Conservation (phyloP, 2,888 invertebrate species). For the Epinotia bilunana region DNA sequence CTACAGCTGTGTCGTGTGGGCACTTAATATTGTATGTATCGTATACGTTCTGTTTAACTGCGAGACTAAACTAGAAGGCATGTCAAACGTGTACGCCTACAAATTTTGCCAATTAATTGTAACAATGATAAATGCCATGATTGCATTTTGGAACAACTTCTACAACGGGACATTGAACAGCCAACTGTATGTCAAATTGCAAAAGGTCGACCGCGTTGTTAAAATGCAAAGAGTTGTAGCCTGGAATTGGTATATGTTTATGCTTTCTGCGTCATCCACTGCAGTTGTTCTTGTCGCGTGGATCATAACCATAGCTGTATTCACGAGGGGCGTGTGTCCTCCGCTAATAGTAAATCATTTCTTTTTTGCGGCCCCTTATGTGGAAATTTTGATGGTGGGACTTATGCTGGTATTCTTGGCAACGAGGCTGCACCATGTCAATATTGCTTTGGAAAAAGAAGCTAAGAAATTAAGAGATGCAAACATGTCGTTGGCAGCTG, state of each 20-base stretch:
- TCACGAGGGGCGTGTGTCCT: slow-evolving; percentile 53
- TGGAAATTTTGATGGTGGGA: slow-evolving; percentile 56
- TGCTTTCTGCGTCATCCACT: slow-evolving; percentile 40
- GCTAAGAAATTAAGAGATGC: slow-evolving; percentile 3
- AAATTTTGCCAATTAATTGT: slow-evolving; percentile 56
- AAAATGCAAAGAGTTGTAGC: slow-evolving; percentile 53
- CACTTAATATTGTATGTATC: slow-evolving; percentile 51
- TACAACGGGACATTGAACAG: slow-evolving; percentile 49
- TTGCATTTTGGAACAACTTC: slow-evolving; percentile 56
- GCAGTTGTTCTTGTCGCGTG: slow-evolving; percentile 30
- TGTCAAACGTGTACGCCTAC: slow-evolving; percentile 53
- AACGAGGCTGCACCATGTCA: slow-evolving; percentile 57
- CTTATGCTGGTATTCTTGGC: slow-evolving; percentile 56
- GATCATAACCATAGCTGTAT: slow-evolving; percentile 49
- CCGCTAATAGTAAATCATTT: slow-evolving; percentile 50
- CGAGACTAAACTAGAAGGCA: slow-evolving; percentile 48
- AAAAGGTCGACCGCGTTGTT: slow-evolving; percentile 64
- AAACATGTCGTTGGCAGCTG: slow-evolving; percentile 4
- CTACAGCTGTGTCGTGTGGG: slow-evolving; percentile 57
- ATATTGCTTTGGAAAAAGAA: slow-evolving; percentile 51
- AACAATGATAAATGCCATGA: slow-evolving; percentile 50
- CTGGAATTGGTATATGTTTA: slow-evolving; percentile 53
- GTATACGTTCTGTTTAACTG: slow-evolving; percentile 51
- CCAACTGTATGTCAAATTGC: slow-evolving; percentile 67
- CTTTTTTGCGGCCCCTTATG: slow-evolving; percentile 51